phyloP scores from a whole-genome alignment of 2,113 vertebrate species.

The Sander vitreus region DNA sequence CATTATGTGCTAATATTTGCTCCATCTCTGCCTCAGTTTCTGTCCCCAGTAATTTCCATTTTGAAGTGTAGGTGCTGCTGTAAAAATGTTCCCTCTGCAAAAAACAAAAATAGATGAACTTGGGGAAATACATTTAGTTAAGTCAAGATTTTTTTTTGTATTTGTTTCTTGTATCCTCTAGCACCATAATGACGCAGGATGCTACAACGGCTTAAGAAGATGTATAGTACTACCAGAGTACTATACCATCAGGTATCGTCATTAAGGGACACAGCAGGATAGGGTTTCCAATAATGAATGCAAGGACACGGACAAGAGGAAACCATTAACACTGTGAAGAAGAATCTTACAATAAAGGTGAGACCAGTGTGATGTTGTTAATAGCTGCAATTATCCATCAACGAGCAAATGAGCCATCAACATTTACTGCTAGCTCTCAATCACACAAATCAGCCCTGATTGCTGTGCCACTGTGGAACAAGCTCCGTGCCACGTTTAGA shows the following conservation, averaged over 20 bases:
- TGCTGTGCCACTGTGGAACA: constrained; percentile 46
- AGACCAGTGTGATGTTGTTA: constrained; percentile 71
- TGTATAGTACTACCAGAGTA: constrained; percentile 8
- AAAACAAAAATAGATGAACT: constrained; percentile 34
- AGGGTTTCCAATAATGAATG: constrained; percentile 60
- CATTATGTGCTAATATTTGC: constrained; percentile 57
- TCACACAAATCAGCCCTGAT: constrained; percentile 71
- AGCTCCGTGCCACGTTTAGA: constrained; percentile 42
- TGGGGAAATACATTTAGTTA: background rate
- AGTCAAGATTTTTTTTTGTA: background rate
- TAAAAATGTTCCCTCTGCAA: constrained; percentile 23
- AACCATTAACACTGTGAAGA: constrained; percentile 67
- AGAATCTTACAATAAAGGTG: constrained; percentile 74
- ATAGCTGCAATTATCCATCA: constrained; percentile 77
- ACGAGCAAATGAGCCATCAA: constrained; percentile 73
- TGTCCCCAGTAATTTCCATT: constrained; percentile 55
- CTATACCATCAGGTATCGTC: constrained; percentile 44
- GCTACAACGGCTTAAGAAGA: constrained; percentile 27
- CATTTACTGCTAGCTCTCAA: constrained; percentile 67
- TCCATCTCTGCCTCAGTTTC: constrained; percentile 46
- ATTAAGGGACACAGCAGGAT: constrained; percentile 56
- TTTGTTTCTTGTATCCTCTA: background rate
- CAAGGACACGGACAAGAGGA: constrained; percentile 64
- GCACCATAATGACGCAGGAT: background rate
- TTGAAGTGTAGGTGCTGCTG: constrained; percentile 43